Base-by-base conservation (phyloP, 2,797 vertebrate species). In the Coranthus polyacanthus region DNA sequence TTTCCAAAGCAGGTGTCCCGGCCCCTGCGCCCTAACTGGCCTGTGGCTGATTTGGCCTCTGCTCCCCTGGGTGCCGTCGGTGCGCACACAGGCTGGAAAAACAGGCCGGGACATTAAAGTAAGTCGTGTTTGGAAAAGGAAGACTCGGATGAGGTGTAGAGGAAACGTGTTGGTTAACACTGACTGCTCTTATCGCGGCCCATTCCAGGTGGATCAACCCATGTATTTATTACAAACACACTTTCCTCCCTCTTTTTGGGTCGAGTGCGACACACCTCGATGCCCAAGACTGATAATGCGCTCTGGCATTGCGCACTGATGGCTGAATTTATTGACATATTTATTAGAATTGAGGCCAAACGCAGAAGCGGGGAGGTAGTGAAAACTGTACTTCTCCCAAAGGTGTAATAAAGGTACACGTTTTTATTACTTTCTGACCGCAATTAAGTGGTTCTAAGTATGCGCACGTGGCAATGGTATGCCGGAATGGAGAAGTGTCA, bases 151-250 rank as follows among this genome's bases (percentile, higher is more conserved):
- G 95, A 95, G 95, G 94, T 94, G 93, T 93, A 96, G 93, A 96
- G 96, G 96, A 97, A 97, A 95, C 94, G 94, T 95, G 96, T 88
- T 93, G 94, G 94, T 95, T 96, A 95, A 95, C 96, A 94, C 95
- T 89, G 95, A 95, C 95, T 95, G 95, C 95, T 95, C 95, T 96
- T 96, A 96, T 97, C 95, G 93, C 93, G 90, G 90, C 90, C 93
- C 93, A 86, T 92, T 95, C 94, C 95, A 96, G 93, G 94, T 90
- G 92, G 88, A 94, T 94, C 90, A 88, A 89, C 88, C 87, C 75
- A 54, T 63, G 75, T 79, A 84, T 92, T 93, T 93, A 92, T 93
- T 94, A 92, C 90, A 72, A 53, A 73, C 66, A 45, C 68, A 12
- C 63, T 45, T 32, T 26, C 52, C 46, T 22, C 38, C 45, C 58